phyloP scores from a whole-genome alignment of 1,140 invertebrate species.

The Drosophila pandora region DNA sequence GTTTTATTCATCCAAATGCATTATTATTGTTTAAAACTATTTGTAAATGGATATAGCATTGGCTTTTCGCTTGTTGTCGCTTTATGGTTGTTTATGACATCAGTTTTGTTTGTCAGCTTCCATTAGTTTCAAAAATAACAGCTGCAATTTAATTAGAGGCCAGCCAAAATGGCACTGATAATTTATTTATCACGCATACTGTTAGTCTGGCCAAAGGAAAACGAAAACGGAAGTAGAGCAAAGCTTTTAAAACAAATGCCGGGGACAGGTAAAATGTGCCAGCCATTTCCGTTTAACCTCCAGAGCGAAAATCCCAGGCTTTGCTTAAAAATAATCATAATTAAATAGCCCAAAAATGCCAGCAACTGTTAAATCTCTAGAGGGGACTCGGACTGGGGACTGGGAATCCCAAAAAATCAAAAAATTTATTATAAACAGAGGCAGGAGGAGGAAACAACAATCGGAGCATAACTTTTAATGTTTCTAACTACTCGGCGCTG shows the following conservation, averaged over 20 bases:
- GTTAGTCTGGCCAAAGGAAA: not conserved
- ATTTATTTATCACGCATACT: conserved; percentile 35
- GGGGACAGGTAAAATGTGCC: conserved; percentile 43
- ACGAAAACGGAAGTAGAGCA: conserved; percentile 52
- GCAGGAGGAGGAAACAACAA: conserved; percentile 30
- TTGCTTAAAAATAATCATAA: conserved; percentile 74
- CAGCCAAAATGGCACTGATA: conserved; percentile 25
- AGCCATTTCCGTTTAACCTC: conserved; percentile 21
- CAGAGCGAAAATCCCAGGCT: conserved; percentile 18
- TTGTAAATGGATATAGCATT: conserved; percentile 21
- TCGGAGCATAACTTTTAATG: conserved; percentile 65
- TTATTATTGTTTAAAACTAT: conserved; percentile 23
- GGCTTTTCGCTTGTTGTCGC: conserved; percentile 15
- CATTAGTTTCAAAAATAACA: conserved; percentile 57
- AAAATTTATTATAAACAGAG: conserved; percentile 46
- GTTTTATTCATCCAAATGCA: conserved; percentile 27
- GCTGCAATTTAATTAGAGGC: conserved; percentile 68
- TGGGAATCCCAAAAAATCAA: conserved; percentile 28
- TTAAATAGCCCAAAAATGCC: conserved; percentile 60
- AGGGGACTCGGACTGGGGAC: not conserved
- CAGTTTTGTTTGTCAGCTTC: conserved; percentile 32
- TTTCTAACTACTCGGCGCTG: conserved; percentile 64
- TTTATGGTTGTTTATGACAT: conserved; percentile 7
- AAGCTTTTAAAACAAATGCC: conserved; percentile 71
- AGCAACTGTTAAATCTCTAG: conserved; percentile 31